Base-by-base conservation (phyloP, 1,140 invertebrate species). In the Drosophila leontia region DNA sequence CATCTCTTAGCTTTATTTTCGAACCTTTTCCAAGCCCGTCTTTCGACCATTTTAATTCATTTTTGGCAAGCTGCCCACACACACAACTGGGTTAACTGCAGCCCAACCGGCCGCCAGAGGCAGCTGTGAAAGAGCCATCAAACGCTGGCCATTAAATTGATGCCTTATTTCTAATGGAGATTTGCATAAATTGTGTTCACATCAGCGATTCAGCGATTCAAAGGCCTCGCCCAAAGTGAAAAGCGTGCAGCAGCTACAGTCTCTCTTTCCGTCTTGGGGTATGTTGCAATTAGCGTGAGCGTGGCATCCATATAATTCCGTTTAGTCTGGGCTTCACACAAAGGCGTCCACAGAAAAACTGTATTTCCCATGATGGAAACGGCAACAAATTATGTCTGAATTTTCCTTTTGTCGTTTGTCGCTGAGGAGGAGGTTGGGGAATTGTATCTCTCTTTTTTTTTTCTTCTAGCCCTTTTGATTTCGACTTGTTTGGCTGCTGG, bases 221-320 rank as follows among this genome's bases (percentile, higher is more conserved):
- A 50, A 63, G 32, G 72, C 82, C 78, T 71, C 82, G 47, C 77
- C 81, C 80, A 69, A 80, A 80, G 81, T 83, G 81, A 76, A 86
- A 86, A 87, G 80, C 59, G 55, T 72, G 67, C 41, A 53, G 62
- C 67, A 12, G 63, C 55, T 35, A 32, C 67, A 72, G 56, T 74
- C 71, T 50, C 42, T 45, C 55, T 51, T 51, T 64, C 53, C 32
- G 58, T 60, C 60, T 70, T 44, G 39, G 68, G 53, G 39, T 39
- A 74, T 90, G 88, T 84, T 80, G 86, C 86, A 90, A 91, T 90
- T 85, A 83, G 86, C 85, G 82, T 90, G 85, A 90, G 85, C 78
- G 77, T 80, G 78, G 62, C 79, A 82, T 80, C 85, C 84, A 80
- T 85, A 85, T 91, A 79, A 90, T 82, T 85, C 75, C 86, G 75